Evolutionary conservation across 2,113 vertebrate species (phyloP).

Genomic region (Callionymus lyra): DNA sequence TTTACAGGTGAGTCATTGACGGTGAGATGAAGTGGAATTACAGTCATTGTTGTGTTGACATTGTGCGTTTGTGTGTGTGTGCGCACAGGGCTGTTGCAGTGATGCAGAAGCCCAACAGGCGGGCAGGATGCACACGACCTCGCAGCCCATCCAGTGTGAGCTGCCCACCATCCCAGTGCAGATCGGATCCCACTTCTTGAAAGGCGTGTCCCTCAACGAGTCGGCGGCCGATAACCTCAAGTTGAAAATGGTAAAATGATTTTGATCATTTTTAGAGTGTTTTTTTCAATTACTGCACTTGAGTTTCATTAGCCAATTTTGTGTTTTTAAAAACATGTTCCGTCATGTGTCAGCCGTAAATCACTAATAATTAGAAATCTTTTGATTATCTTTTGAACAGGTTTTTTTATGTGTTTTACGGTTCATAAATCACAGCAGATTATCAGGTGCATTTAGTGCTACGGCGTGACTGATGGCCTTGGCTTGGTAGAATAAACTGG

Average conservation of each 20-base stretch:
- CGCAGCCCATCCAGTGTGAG: constrained; percentile 94
- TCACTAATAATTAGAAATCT: background rate
- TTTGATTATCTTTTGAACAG: too few species aligned
- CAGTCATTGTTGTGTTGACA: constrained; percentile 4
- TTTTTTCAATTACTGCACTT: background rate
- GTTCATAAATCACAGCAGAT: too few species aligned
- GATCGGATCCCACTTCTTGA: constrained; percentile 91
- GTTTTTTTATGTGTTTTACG: too few species aligned
- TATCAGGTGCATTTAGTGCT: too few species aligned
- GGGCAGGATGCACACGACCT: constrained; percentile 85
- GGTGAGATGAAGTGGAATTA: background rate
- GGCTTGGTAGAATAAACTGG: too few species aligned
- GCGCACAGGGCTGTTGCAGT: constrained; percentile 84
- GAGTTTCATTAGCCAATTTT: background rate
- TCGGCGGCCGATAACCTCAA: constrained; percentile 94
- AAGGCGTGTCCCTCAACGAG: constrained; percentile 95
- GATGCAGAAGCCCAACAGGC: constrained; percentile 96
- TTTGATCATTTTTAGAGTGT: too few species aligned
- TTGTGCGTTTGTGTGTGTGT: constrained; percentile 12
- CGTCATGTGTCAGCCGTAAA: too few species aligned
- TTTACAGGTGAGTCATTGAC: constrained; percentile 75
- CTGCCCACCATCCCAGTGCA: constrained; percentile 93
- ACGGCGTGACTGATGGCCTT: too few species aligned
- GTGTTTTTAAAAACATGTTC: too few species aligned
- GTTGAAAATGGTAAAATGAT: constrained; percentile 93